phyloP scores from a whole-genome alignment of 2,888 invertebrate species.

The Cyaniris semiargus region DNA sequence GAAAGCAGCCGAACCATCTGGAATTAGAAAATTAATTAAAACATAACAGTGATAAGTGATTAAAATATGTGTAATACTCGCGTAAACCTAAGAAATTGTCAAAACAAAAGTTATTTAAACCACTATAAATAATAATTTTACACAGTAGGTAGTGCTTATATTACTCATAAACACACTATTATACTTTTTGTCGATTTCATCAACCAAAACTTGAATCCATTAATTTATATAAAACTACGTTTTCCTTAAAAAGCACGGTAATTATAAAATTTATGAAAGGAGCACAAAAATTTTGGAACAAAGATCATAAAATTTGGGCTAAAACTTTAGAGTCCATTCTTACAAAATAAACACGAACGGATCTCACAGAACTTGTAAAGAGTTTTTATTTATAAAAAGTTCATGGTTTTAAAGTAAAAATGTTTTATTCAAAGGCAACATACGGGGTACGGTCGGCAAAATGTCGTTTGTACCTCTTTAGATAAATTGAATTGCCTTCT shows the following conservation, averaged over 20 bases:
- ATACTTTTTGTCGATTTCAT: no score
- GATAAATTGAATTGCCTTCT: no score
- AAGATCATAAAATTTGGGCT: conserved; percentile 7
- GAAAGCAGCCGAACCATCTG: no score
- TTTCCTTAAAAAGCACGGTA: neutral
- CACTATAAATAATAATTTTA: no score
- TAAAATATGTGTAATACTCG: no score
- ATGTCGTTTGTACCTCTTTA: neutral
- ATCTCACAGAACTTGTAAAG: conserved; percentile 14
- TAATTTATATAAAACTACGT: neutral
- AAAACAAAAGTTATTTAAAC: no score
- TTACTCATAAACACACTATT: no score
- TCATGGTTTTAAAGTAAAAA: neutral
- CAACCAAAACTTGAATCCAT: no score
- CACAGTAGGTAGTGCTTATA: no score
- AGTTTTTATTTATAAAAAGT: conserved; percentile 13
- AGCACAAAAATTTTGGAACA: neutral
- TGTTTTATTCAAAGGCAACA: conserved; percentile 16
- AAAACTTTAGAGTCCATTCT: conserved; percentile 3
- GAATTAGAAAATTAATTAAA: no score
- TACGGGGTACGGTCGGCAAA: neutral
- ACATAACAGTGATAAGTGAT: no score
- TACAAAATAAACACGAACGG: neutral
- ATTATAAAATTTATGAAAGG: neutral
- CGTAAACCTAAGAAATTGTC: no score